Evolutionary conservation across 2,113 vertebrate species (phyloP).

Genomic region (Mugil cephalus): DNA sequence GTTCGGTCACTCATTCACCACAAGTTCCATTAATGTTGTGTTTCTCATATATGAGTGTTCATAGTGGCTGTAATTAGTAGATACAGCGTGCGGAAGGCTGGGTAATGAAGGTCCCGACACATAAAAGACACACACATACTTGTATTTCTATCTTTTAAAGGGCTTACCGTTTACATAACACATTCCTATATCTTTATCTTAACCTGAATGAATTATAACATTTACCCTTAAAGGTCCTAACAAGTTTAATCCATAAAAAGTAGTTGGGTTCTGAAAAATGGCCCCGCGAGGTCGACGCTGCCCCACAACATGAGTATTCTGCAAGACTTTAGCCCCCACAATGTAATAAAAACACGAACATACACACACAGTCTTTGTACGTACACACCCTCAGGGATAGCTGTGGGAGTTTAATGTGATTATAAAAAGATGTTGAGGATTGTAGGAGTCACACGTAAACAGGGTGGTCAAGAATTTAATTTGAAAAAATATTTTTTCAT

Average conservation of each 20-base stretch:
- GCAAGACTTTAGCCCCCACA: too few species aligned
- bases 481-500: neutral
- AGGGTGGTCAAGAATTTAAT: slow-evolving; percentile 4
- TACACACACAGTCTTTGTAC: neutral
- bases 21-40: slow-evolving; percentile 10
- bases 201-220: too few species aligned
- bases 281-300: too few species aligned
- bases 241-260: too few species aligned
- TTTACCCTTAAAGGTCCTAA: too few species aligned
- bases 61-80: slow-evolving; percentile 29
- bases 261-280: too few species aligned
- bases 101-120: slow-evolving; percentile 7
- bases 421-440: slow-evolving; percentile 26
- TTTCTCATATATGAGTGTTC: slow-evolving; percentile 18
- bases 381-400: neutral
- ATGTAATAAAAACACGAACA: neutral
- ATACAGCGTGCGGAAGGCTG: slow-evolving; percentile 1
- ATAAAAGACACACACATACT: slow-evolving; percentile 12
- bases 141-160: too few species aligned
- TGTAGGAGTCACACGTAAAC: slow-evolving; percentile 17
- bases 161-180: too few species aligned
- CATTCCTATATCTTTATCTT: too few species aligned
- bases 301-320: too few species aligned
- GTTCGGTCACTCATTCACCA: neutral
- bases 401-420: slow-evolving; percentile 14